Evolutionary conservation across 2,797 vertebrate genomes (phyloP), one percentile per base, ranked within the genome.

Genomic region (Phyllotis vaccarum): DNA sequence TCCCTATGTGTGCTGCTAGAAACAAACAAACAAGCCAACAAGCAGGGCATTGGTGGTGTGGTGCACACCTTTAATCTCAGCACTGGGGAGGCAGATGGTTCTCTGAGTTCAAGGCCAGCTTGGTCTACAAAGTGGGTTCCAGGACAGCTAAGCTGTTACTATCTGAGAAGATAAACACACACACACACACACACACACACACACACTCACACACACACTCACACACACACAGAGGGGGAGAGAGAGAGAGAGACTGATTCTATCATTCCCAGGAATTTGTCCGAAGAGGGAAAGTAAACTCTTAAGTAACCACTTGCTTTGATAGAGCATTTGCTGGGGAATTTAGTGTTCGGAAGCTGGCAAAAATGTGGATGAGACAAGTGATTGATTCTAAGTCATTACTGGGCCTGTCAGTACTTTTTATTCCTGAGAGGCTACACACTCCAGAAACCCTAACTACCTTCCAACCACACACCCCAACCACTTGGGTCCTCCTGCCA

Each of bases 211-310:
- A n/a, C n/a, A n/a, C n/a, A n/a, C n/a, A n/a, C n/a, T n/a, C n/a
- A n/a, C n/a, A n/a, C n/a, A 49, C 49, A 49, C 49, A 49, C 49
- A 49, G 56, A 58, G 56, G 12, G 27, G 8, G 34, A n/a, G 31
- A n/a, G 66, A 68, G 16, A 34, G 64, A 66, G 64, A 66, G 64
- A n/a, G 29, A 34, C 81, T 93, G 62, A n/a, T 11, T 76, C 64
- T 22, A 37, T 52, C 89, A 24, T 95, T 62, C 27, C 52, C 43
- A 81, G 92, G 58, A 89, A 92, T 54, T 92, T 88, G 54, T 43
- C 0, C 29, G 21, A 19, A 46, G 79, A 86, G 72, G 40, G 40
- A 16, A 64, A 93, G 70, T 56, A 86, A 64, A 56, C 70, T 6
- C 81, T 62, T 22, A 72, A 37, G 54, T 34, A 60, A 70, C 89